Conservation (phyloP, 2,113 vertebrate species). For the Erythrocercus mccallii region DNA sequence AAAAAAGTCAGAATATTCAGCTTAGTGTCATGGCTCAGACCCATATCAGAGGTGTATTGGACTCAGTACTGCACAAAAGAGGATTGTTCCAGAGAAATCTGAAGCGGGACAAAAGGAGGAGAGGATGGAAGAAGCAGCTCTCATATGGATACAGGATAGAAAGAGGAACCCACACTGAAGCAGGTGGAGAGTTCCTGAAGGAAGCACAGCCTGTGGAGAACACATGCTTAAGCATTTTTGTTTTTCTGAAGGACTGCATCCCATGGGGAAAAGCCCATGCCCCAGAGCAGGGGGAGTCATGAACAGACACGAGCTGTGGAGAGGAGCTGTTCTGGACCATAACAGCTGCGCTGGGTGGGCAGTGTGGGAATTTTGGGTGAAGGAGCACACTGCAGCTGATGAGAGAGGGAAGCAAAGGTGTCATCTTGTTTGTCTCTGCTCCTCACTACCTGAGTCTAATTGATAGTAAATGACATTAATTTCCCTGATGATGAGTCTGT, state of each 20-base stretch:
- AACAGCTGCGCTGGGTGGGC: not conserved
- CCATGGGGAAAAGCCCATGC: not conserved
- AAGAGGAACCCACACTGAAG: not conserved
- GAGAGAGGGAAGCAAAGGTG: rapidly evolving
- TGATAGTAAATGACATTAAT: not conserved
- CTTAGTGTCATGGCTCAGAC: not conserved
- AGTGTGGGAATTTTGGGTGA: too few species aligned
- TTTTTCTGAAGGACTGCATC: not conserved
- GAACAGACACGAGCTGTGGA: not conserved
- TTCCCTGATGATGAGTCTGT: not conserved
- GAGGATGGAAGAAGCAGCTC: not conserved
- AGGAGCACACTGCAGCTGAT: not conserved
- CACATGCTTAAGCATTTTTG: not conserved
- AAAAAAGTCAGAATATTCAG: not conserved
- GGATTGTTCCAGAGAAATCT: not conserved
- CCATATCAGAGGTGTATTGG: not conserved
- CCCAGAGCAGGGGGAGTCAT: not conserved
- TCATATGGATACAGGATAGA: not conserved
- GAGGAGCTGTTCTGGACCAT: not conserved
- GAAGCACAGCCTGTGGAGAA: not conserved
- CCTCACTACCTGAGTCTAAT: not conserved
- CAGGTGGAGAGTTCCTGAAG: not conserved
- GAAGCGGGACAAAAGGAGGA: not conserved
- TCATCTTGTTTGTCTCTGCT: not conserved
- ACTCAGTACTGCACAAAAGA: not conserved